phyloP scores from a whole-genome alignment of 1,140 invertebrate genomes.

The Argopecten irradians region DNA sequence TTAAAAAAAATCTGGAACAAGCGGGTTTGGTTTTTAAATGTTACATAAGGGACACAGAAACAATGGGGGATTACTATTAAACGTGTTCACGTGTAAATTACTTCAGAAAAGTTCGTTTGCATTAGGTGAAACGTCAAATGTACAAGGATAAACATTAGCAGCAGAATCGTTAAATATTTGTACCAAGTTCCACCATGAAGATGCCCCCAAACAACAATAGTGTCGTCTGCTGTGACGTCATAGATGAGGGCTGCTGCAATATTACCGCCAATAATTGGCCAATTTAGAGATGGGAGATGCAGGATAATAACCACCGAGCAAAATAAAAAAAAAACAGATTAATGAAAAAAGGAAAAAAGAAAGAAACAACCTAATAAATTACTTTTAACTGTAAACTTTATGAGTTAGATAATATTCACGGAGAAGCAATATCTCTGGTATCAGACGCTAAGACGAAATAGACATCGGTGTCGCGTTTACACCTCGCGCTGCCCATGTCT shows the following conservation, averaged over 20 bases:
- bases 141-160: not conserved
- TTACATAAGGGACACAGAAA: not conserved
- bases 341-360: not conserved
- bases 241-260: not conserved
- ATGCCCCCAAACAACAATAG: not conserved
- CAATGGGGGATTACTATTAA: not conserved
- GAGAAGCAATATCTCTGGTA: not conserved
- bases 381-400: not conserved
- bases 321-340: not conserved
- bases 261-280: not conserved
- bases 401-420: not conserved
- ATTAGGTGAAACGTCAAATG: not conserved
- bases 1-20: not conserved
- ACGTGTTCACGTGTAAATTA: not conserved
- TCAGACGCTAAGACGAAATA: conserved; percentile 1
- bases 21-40: not conserved
- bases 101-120: not conserved
- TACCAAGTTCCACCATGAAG: not conserved
- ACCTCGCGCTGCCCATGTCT: not conserved
- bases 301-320: not conserved
- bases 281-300: not conserved
- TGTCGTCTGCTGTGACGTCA: not conserved
- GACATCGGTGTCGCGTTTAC: not conserved
- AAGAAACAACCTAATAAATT: not conserved
- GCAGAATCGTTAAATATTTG: not conserved